Conservation (phyloP, 2,113 vertebrate species). For the Syngnathoides biaculeatus region DNA sequence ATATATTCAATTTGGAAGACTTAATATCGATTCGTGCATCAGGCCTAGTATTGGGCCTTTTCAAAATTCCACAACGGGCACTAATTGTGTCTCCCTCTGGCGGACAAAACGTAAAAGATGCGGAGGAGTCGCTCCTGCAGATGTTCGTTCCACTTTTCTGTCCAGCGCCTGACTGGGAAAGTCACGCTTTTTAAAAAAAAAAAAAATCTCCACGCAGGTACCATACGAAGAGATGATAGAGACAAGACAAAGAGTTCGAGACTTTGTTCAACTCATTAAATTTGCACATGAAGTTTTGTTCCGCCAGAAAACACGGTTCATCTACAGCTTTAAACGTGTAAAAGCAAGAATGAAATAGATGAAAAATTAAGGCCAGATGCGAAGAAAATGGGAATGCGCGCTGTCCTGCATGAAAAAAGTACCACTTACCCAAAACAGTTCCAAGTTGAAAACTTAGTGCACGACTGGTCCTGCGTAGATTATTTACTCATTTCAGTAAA, state of each 20-base stretch:
- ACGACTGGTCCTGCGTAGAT: constrained; percentile 16
- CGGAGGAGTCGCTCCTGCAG: constrained; percentile 33
- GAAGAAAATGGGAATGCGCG: not conserved
- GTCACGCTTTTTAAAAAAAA: too few relatives aligned
- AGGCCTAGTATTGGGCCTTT: not conserved
- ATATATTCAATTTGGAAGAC: not conserved
- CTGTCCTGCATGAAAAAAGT: constrained; percentile 44
- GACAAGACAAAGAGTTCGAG: not conserved
- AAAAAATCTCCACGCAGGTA: constrained; percentile 4
- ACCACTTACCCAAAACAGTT: constrained; percentile 54
- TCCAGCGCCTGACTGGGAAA: not conserved
- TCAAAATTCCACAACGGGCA: not conserved
- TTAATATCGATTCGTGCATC: not conserved
- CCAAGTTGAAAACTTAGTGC: constrained; percentile 37
- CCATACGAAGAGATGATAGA: not conserved
- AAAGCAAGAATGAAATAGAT: not conserved
- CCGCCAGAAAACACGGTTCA: not conserved
- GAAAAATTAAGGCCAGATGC: not conserved
- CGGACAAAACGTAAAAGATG: constrained; percentile 25
- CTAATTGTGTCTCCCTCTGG: constrained; percentile 55
- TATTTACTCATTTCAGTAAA: constrained; percentile 56
- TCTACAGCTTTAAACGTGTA: not conserved
- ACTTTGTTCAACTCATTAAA: not conserved
- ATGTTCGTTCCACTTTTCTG: constrained; percentile 25
- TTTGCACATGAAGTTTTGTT: not conserved